Evolutionary conservation across 2,888 invertebrate species (phyloP).

Genomic region (Plebejus melissa): DNA sequence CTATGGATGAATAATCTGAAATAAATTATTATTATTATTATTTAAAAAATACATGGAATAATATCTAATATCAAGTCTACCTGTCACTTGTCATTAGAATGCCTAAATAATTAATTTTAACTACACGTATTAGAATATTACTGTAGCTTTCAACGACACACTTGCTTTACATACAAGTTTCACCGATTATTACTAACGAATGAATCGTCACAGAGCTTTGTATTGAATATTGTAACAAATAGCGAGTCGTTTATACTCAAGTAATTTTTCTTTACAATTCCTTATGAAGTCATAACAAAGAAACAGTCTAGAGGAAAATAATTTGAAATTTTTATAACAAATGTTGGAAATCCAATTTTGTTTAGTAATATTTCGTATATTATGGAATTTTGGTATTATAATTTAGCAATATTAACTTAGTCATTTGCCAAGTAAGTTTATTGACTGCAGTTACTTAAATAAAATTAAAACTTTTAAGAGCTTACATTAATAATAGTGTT

Average conservation of each 20-base stretch:
- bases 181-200: neutral
- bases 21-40: no score
- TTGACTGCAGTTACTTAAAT: no score
- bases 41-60: no score
- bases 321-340: neutral
- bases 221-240: neutral
- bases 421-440: no score
- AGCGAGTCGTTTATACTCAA: neutral
- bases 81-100: neutral
- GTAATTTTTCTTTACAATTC: neutral
- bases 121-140: neutral
- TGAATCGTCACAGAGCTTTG: neutral
- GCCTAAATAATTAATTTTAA: slow-evolving; percentile 22
- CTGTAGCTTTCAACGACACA: neutral
- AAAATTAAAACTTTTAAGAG: neutral
- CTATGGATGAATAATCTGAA: no score
- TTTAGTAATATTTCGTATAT: neutral
- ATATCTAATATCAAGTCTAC: no score
- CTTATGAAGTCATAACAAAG: neutral
- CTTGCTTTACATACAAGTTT: slow-evolving; percentile 11
- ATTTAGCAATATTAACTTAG: no score
- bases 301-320: no score
- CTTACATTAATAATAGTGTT: neutral
- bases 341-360: neutral
- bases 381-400: no score